Conservation (phyloP, 2,797 vertebrate genomes). For the Zalophus californianus region DNA sequence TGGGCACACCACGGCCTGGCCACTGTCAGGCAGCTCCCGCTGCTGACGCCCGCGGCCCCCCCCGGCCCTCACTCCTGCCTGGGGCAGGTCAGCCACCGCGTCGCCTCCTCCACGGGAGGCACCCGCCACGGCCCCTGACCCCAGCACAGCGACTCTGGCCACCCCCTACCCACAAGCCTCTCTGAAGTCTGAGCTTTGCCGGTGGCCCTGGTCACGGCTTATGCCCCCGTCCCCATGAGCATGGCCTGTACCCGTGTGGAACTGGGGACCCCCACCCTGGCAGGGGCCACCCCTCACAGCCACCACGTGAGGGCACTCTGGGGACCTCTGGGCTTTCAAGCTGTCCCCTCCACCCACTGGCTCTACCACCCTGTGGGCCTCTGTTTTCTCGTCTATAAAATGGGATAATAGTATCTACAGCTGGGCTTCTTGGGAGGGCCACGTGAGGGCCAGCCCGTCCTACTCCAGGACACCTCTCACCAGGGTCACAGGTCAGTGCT, state of each 20-base stretch:
- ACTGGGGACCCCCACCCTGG: background rate
- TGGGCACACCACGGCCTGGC: background rate
- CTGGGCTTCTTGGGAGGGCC: background rate
- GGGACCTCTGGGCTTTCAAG: too few relatives aligned
- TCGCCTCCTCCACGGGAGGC: too few relatives aligned
- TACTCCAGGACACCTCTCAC: background rate
- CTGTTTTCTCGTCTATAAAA: background rate
- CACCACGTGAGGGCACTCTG: background rate
- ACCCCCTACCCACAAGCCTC: background rate
- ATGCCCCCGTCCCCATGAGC: background rate
- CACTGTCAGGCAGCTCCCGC: background rate
- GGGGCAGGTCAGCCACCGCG: background rate
- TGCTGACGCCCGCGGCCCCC: background rate
- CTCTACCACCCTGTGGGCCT: background rate
- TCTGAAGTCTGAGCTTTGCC: background rate
- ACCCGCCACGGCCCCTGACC: background rate
- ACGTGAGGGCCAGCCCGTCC: too few relatives aligned
- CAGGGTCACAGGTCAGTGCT: background rate
- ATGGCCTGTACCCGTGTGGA: background rate
- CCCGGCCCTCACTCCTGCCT: too few relatives aligned
- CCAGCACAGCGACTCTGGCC: background rate
- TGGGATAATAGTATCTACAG: background rate
- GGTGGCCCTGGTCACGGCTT: background rate
- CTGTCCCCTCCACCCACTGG: background rate
- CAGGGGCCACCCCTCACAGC: background rate